phyloP scores from a whole-genome alignment of 2,888 invertebrate genomes.

The Chromoteleia sp. region DNA sequence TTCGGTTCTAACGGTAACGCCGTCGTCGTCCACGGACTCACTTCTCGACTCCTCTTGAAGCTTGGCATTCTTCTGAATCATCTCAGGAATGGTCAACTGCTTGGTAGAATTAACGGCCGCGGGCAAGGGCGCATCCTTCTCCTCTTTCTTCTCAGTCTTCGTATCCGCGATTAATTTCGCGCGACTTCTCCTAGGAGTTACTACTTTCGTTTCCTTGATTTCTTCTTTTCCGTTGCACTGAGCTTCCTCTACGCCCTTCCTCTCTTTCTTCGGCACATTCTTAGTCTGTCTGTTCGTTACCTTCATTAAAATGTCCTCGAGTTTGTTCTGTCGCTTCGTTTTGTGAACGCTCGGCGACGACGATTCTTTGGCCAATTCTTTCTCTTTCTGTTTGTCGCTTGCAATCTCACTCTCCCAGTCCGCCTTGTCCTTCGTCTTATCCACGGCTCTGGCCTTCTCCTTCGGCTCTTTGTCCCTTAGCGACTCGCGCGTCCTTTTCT shows the following conservation, averaged over 20 bases:
- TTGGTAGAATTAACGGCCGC: slow-evolving; percentile 69
- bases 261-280: slow-evolving; percentile 79
- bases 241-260: slow-evolving; percentile 74
- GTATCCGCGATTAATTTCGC: slow-evolving; percentile 71
- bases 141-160: slow-evolving; percentile 65
- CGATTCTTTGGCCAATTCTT: slow-evolving; percentile 68
- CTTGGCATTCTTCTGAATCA: slow-evolving; percentile 68
- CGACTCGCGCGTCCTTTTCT: slow-evolving; percentile 78
- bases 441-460: slow-evolving; percentile 67
- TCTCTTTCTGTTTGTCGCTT: slow-evolving; percentile 75
- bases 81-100: slow-evolving; percentile 78
- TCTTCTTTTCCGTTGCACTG: slow-evolving; percentile 79
- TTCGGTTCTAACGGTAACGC: slow-evolving; percentile 72
- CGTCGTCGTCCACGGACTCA: slow-evolving; percentile 73
- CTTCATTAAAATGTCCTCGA: slow-evolving; percentile 82
- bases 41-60: slow-evolving; percentile 68
- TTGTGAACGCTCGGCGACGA: slow-evolving; percentile 67
- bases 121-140: slow-evolving; percentile 72
- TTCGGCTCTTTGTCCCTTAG: slow-evolving; percentile 74
- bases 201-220: slow-evolving; percentile 71
- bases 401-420: slow-evolving; percentile 77
- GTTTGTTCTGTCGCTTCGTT: slow-evolving; percentile 80
- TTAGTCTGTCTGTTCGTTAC: slow-evolving; percentile 82
- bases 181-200: slow-evolving; percentile 76
- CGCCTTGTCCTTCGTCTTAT: slow-evolving; percentile 67